Base-by-base conservation (phyloP, 2,888 invertebrate species). In the Caenorhabditis plicata region DNA sequence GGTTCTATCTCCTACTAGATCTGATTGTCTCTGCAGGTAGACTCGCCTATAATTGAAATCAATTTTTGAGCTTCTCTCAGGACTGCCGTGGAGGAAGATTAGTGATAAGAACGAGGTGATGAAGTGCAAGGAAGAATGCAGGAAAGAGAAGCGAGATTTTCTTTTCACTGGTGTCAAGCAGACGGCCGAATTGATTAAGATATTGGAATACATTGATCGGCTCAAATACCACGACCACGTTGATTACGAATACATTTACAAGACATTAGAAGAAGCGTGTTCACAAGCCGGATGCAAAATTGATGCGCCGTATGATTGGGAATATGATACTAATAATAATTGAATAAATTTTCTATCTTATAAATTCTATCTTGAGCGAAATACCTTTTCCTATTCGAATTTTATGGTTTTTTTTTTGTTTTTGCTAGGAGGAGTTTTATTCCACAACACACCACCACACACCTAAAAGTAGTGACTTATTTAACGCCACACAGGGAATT, bases 1-100 rank as follows among this genome's bases (percentile, higher is more conserved):
- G 77, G 77, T 65, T 74, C 64, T 77, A 77, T 41, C 61, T 75
- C 25, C 58, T 77, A 17, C 25, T 77, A 23, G 77, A 77, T 40
- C 56, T 77, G 25, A 62, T 75, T 13, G 32, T 55, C 1, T 23
- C 44, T 5, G 45, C 41, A 11, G 74, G 74, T 8, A n/a, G n/a
- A n/a, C n/a, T n/a, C n/a, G n/a, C n/a, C n/a, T n/a, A n/a, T n/a
- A n/a, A n/a, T n/a, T n/a, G n/a, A n/a, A n/a, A n/a, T n/a, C n/a
- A n/a, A n/a, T n/a, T n/a, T n/a, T n/a, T n/a, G n/a, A n/a, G n/a
- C n/a, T n/a, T n/a, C n/a, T n/a, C n/a, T n/a, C n/a, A n/a, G n/a
- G n/a, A n/a, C 55, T 76, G 13, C 74, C 75, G 3, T 77, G 77
- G 77, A 61, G 58, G 25, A 54, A 51, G 22, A n/a, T 66, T 23